Evolutionary conservation across 1,140 invertebrate species (phyloP).

Genomic region (Drosophila sproati): DNA sequence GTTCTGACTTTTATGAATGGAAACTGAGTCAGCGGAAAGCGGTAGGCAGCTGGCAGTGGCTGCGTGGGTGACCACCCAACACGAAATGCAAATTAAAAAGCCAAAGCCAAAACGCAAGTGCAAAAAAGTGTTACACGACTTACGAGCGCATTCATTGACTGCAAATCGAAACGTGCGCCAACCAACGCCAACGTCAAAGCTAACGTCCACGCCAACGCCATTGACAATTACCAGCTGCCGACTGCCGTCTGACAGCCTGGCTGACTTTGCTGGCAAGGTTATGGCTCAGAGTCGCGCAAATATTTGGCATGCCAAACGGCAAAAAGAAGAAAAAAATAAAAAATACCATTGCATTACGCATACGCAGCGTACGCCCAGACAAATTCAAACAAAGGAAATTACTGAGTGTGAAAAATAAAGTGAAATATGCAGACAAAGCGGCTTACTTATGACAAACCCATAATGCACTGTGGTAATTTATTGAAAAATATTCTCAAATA

Average conservation of each 20-base stretch:
- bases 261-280: slow-evolving; percentile 58
- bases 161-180: slow-evolving; percentile 75
- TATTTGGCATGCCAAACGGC: slow-evolving; percentile 65
- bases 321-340: slow-evolving; percentile 6
- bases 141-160: slow-evolving; percentile 78
- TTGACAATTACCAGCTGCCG: slow-evolving; percentile 74
- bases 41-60: slow-evolving; percentile 1
- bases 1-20: slow-evolving; percentile 69
- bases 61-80: slow-evolving; percentile 70
- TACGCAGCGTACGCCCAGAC: slow-evolving; percentile 62
- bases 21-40: slow-evolving; percentile 60
- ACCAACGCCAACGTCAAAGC: slow-evolving; percentile 54
- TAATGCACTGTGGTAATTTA: slow-evolving; percentile 40
- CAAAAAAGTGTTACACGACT: slow-evolving; percentile 75
- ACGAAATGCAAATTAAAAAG: slow-evolving; percentile 72
- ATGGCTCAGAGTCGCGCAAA: slow-evolving; percentile 68
- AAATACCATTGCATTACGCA: slow-evolving; percentile 65
- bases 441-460: slow-evolving; percentile 27
- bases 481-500: background rate
- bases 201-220: slow-evolving; percentile 37
- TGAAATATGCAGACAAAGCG: slow-evolving; percentile 45
- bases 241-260: slow-evolving; percentile 48
- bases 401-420: slow-evolving; percentile 76
- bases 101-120: slow-evolving; percentile 52
- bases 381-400: slow-evolving; percentile 62